Evolutionary conservation across 2,113 vertebrate genomes (phyloP).

Genomic region (Scalopus aquaticus): DNA sequence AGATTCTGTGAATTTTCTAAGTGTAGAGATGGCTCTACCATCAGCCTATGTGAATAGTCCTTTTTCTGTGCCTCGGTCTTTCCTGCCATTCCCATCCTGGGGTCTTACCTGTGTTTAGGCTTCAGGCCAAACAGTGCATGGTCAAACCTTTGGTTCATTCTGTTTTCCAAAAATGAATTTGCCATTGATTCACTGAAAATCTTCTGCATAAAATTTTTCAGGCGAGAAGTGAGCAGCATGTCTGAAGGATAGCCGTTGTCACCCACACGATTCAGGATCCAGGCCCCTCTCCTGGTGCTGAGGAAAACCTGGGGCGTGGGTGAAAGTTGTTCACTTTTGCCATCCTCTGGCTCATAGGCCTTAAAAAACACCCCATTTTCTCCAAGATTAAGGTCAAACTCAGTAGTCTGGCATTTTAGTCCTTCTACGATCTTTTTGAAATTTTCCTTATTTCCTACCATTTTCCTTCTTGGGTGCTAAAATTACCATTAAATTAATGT

Average conservation of each 20-base stretch:
- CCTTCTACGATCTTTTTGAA: not conserved
- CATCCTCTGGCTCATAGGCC: not conserved
- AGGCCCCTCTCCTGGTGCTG: constrained; percentile 91
- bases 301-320: constrained; percentile 90
- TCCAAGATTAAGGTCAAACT: constrained; percentile 13
- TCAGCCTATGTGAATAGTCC: not conserved
- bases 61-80: not conserved
- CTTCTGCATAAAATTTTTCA: constrained; percentile 54
- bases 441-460: not conserved
- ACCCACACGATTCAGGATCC: constrained; percentile 89
- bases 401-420: not conserved
- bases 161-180: constrained; percentile 80
- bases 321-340: not conserved
- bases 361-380: not conserved
- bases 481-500: not conserved
- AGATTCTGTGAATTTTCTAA: not conserved
- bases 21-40: not conserved
- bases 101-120: constrained; percentile 87
- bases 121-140: constrained; percentile 88
- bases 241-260: constrained; percentile 86
- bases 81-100: no score
- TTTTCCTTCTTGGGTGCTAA: constrained; percentile 21
- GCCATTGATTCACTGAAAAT: not conserved
- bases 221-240: constrained; percentile 60
- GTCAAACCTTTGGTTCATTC: constrained; percentile 85